Base-by-base conservation (phyloP, 2,113 vertebrate genomes). In the Silurus asotus region DNA sequence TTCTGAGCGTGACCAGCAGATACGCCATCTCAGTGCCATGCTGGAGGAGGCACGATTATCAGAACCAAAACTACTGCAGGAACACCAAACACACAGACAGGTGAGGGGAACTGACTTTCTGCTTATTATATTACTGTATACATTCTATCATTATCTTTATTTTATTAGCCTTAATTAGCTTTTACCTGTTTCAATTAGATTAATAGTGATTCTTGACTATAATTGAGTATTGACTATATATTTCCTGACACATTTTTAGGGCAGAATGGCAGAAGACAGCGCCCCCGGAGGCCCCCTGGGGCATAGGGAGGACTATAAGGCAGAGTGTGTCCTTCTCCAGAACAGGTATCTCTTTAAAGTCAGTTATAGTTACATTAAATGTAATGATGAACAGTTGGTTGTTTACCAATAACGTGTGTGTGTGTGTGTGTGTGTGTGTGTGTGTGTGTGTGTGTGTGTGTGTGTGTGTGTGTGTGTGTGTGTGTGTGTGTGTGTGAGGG, bases 271-370 rank as follows among this genome's bases (percentile, higher is more conserved):
- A 8, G 89, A 91, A 76, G 95, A 96, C 53, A 94, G 95, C 37
- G 96, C 97, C 87, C 97, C 97, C 0, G 97, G 97, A 78, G 97
- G 95, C 8, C 97, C 97, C 5, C 97, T 96, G 88, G 96, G 97
- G 86, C 95, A 93, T 23, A 89, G 90, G 56, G 93, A 94, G 72
- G 89, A 86, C 83, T 93, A 94, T 85, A 85, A 91, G 10, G 91
- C 94, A 0, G 96, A 97, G 84, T 83, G 95, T 49, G 93, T 93
- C 88, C 95, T 97, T n/a, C 88, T 97, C 7, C 96, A 96, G 85
- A 92, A 89, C 45, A 96, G 97, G 98, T 99, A 91, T 0, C 14
- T 1, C 13, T 56, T 2, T 62, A 8, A 17, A 37, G 37, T 37
- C 37, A 37, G n/a, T 9, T 25, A 13, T 10, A 25, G n/a, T 28